Evolutionary conservation across 2,888 invertebrate genomes (phyloP).

Genomic region (Zootermopsis nevadensis): DNA sequence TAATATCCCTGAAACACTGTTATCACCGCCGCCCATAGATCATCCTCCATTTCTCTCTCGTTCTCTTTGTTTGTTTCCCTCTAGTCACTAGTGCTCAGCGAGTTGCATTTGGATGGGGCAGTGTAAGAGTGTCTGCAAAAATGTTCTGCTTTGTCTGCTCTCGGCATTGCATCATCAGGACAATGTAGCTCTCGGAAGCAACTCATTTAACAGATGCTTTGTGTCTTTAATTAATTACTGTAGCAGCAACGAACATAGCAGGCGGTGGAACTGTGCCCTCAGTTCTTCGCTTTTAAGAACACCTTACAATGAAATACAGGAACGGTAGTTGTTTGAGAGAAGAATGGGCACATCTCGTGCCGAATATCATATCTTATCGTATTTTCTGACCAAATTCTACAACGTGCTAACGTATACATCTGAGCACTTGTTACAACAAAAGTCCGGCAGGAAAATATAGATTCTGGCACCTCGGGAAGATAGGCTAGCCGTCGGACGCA

Average conservation of each 20-base stretch:
- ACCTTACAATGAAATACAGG: neutral
- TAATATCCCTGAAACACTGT: neutral
- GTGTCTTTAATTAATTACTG: conserved; percentile 30
- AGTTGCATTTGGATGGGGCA: neutral
- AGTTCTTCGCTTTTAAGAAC: neutral
- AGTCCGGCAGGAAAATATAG: no score
- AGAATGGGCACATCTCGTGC: no score
- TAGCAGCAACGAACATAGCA: neutral
- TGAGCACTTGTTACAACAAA: no score
- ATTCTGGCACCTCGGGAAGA: no score
- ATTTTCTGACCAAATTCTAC: no score
- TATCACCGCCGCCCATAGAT: neutral
- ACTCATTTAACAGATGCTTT: conserved; percentile 23
- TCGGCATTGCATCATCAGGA: conserved; percentile 6
- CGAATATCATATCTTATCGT: no score
- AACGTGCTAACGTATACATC: no score
- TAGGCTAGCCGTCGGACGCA: no score
- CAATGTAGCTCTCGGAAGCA: neutral
- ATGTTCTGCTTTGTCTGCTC: neutral
- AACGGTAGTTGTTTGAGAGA: no score
- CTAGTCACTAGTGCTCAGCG: neutral
- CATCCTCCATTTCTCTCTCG: neutral
- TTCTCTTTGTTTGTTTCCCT: neutral
- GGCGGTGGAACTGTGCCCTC: neutral
- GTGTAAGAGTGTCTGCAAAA: neutral